Percentiles rank a stretch among this genome's conserved stretches.
Conservation (phyloP, 2,113 vertebrate genomes). For the Nesogale talazaci region DNA sequence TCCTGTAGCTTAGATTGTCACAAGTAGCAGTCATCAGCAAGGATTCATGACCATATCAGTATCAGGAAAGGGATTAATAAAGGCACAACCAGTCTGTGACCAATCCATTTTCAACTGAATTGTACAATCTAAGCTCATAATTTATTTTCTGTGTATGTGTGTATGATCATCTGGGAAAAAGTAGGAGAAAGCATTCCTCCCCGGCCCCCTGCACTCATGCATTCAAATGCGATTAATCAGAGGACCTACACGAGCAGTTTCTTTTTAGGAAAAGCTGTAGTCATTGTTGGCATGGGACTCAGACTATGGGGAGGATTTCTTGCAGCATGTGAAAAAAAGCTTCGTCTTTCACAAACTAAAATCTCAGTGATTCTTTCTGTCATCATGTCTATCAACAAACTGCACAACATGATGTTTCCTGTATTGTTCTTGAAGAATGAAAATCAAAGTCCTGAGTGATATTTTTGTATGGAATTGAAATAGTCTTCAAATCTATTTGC, state of each 20-base stretch:
- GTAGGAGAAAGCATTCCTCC: not conserved
- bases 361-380: not conserved
- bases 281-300: not conserved
- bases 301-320: not conserved
- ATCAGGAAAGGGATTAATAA: slow-evolving; percentile 60
- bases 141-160: slow-evolving; percentile 38
- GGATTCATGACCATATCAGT: slow-evolving; percentile 52
- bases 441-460: not conserved
- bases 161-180: not conserved
- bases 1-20: slow-evolving; percentile 49
- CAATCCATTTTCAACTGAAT: slow-evolving; percentile 59
- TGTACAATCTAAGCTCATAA: slow-evolving; percentile 32
- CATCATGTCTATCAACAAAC: not conserved
- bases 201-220: not conserved
- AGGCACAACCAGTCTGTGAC: slow-evolving; percentile 44
- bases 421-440: not conserved
- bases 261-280: not conserved
- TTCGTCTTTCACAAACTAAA: not conserved
- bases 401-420: accelerated
- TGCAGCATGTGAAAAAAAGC: not conserved
- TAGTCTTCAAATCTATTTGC: not conserved
- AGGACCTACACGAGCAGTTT: not conserved
- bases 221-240: slow-evolving; percentile 26
- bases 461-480: not conserved
- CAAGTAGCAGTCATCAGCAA: slow-evolving; percentile 65